These are phyloP conservation scores for Drosophila affinis DNA, from an alignment of 2,888 invertebrate species.

Conservation along the genomic window DNA sequence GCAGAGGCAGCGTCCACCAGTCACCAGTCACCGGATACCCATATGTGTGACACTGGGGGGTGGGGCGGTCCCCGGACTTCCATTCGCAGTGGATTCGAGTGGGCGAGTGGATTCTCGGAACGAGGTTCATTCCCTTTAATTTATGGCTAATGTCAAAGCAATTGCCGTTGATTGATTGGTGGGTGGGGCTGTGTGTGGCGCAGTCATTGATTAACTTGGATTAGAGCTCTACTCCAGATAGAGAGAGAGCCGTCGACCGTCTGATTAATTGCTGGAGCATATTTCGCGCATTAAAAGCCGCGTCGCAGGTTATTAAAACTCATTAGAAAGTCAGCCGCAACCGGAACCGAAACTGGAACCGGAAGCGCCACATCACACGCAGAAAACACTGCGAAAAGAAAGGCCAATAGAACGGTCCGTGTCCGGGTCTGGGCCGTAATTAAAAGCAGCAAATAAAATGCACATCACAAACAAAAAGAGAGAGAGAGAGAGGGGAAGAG, in stretches of 20 bases:
- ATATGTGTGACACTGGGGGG: conserved; percentile 15
- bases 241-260: background rate
- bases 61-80: background rate
- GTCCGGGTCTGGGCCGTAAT: conserved; percentile 14
- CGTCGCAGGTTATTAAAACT: conserved; percentile 45
- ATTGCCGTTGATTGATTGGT: conserved; percentile 56
- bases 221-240: background rate
- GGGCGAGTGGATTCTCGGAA: background rate
- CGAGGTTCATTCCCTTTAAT: conserved; percentile 4
- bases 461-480: conserved; percentile 23
- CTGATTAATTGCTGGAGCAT: conserved; percentile 34
- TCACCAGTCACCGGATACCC: conserved; percentile 19
- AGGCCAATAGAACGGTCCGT: background rate
- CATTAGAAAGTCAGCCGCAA: conserved; percentile 51
- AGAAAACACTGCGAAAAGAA: background rate
- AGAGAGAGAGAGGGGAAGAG: background rate
- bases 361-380: background rate
- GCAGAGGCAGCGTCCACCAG: conserved; percentile 20
- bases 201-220: conserved; percentile 22
- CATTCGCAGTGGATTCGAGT: background rate
- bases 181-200: background rate
- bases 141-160: conserved; percentile 48
- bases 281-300: conserved; percentile 32
- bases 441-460: conserved; percentile 36
- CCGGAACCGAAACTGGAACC: background rate